Evolutionary conservation across 1,140 invertebrate species (phyloP).

Genomic region (Macrosteles quadrilineatus): DNA sequence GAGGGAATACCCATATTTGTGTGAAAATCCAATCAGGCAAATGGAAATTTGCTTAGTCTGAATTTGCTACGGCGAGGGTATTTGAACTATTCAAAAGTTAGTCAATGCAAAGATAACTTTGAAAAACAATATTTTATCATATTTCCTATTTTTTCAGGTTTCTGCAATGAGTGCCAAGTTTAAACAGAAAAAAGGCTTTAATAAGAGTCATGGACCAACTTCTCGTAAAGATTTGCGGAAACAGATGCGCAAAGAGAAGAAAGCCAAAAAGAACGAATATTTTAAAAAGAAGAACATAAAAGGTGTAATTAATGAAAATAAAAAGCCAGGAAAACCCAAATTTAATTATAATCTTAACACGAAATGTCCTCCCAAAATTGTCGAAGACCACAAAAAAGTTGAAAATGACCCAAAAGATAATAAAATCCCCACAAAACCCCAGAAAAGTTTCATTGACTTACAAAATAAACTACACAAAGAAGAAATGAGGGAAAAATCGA

Average conservation of each 20-base stretch:
- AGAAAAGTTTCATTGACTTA: constrained; percentile 7
- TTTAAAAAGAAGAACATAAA: constrained; percentile 55
- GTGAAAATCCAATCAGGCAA: no score
- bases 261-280: constrained; percentile 55
- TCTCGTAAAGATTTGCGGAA: constrained; percentile 63
- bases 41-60: no score
- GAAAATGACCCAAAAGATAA: constrained; percentile 44
- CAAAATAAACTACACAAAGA: constrained; percentile 24
- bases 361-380: no score
- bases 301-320: not conserved
- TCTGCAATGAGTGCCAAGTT: constrained; percentile 2
- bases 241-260: constrained; percentile 56
- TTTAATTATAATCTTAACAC: no score
- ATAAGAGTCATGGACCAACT: constrained; percentile 42
- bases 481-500: constrained; percentile 42
- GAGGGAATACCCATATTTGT: no score
- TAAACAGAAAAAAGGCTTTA: constrained; percentile 6
- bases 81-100: no score
- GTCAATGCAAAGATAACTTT: no score
- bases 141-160: no score
- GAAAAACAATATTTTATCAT: no score
- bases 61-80: no score
- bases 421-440: constrained; percentile 35
- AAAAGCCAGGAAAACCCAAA: no score
- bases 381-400: constrained; percentile 36